Evolutionary conservation across 2,113 vertebrate genomes (phyloP).

Genomic region (Poecile atricapillus): DNA sequence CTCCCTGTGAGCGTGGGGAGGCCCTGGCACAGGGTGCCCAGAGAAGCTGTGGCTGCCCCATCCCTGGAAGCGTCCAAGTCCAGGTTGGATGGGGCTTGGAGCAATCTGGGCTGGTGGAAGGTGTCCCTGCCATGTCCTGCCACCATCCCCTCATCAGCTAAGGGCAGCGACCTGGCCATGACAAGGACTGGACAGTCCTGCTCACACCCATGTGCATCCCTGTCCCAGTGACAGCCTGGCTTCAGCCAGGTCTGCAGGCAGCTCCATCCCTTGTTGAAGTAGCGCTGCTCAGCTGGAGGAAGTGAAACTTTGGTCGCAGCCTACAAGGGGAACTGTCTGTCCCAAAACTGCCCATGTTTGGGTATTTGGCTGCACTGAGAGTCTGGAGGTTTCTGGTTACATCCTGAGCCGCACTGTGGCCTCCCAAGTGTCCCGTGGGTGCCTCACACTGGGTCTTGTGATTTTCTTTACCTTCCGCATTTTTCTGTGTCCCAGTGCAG

Average conservation of each 20-base stretch:
- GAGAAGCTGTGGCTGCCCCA: not conserved
- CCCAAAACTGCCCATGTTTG: not conserved
- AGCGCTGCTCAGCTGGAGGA: not conserved
- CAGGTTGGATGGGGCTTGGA: not conserved
- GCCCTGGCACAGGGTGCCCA: not conserved
- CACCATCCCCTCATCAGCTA: no score
- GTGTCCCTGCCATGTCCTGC: not conserved
- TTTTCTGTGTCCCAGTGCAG: not conserved
- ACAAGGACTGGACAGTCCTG: not conserved
- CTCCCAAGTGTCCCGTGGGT: not conserved
- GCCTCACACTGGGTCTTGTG: not conserved
- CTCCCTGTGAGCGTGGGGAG: not conserved
- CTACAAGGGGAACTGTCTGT: not conserved
- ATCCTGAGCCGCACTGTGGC: not conserved
- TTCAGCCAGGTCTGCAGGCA: not conserved
- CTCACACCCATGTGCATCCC: rapidly evolving
- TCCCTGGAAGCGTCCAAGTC: not conserved
- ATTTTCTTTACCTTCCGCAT: not conserved
- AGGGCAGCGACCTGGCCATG: not conserved
- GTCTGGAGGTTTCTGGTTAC: not conserved
- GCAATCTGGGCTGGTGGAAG: not conserved
- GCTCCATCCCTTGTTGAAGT: not conserved
- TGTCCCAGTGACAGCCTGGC: not conserved
- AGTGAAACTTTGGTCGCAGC: not conserved
- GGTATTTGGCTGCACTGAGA: not conserved